Evolutionary conservation across 2,797 vertebrate species (phyloP), one percentile per base, ranked within the genome.

Genomic region (Gymnoscopelus braueri): DNA sequence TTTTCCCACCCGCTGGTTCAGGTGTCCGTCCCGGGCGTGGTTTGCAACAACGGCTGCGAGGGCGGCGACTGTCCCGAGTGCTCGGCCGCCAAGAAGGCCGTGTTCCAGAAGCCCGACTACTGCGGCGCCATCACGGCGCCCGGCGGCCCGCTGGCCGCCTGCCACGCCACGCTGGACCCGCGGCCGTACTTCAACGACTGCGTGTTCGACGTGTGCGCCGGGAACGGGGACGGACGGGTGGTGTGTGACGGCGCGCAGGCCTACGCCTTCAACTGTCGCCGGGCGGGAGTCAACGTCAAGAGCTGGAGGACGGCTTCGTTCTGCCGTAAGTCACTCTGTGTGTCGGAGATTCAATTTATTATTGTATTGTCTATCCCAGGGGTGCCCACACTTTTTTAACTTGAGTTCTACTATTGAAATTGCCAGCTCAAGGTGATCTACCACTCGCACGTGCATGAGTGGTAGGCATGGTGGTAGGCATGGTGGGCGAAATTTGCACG

Each of bases 241-340:
- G 77, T 94, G 35, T 95, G 93, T 61, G 49, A 91, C 51, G 91
- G 86, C 51, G 19, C 93, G 49, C 89, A 88, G 2, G 84, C 89
- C 49, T 95, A 93, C 0, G 89, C 89, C 26, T 87, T 77, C 3
- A 88, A 83, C 71, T 93, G 86, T 77, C 88, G 88, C 64, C 67
- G 79, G 23, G 89, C 76, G 26, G 88, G 89, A 5, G 74, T 81
- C 26, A 75, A 82, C 8, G 58, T 93, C 55, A 86, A 87, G 14
- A 87, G 77, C 60, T 95, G 94, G 93, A 94, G 94, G 66, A 84
- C 82, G 0, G 23, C 85, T 3, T 83, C 76, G 12, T 94, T 95
- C 80, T 94, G 94, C 60, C 80, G 88, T 95, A 83, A 93, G 93
- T 90, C 26, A 26, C 9, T 26, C 26, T 10, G 24, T 1, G 12